A percentile compares a stretch with the other conserved stretches of the same genome.
These are phyloP conservation scores for Campylomormyrus tamandua DNA, from an alignment of 2,113 vertebrate genomes.

Conservation along the genomic window DNA sequence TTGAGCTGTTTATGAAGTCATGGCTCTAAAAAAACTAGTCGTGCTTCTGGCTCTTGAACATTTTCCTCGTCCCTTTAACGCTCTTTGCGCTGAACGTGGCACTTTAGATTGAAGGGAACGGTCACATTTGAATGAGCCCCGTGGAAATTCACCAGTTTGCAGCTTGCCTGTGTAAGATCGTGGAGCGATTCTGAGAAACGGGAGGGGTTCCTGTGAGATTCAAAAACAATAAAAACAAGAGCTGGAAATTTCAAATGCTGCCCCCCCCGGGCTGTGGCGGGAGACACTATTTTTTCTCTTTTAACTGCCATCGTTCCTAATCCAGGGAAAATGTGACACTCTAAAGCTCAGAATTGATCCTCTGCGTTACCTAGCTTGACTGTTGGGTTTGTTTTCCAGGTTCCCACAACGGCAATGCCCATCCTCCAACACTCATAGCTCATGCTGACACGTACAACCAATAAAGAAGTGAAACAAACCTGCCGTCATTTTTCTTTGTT, in stretches of 20 bases:
- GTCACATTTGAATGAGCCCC: background rate
- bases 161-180: background rate
- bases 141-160: background rate
- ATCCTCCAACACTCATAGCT: background rate
- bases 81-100: background rate
- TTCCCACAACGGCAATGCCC: background rate
- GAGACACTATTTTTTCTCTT: background rate
- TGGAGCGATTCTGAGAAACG: background rate
- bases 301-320: background rate
- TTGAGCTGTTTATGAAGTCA: background rate
- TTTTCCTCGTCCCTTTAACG: background rate
- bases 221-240: background rate
- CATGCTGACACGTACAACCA: slow-evolving; percentile 19
- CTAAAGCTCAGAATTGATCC: background rate
- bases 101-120: background rate
- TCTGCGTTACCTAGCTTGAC: background rate
- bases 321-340: background rate
- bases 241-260: background rate
- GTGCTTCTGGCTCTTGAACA: background rate
- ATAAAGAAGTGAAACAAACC: slow-evolving; percentile 15
- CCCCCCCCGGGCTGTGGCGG: background rate
- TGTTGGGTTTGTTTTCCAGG: background rate
- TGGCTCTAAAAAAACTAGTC: background rate
- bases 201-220: background rate
- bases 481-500: slow-evolving; percentile 20